phyloP scores from a whole-genome alignment of 2,113 vertebrate species.

The Hippocampus barbouri region DNA sequence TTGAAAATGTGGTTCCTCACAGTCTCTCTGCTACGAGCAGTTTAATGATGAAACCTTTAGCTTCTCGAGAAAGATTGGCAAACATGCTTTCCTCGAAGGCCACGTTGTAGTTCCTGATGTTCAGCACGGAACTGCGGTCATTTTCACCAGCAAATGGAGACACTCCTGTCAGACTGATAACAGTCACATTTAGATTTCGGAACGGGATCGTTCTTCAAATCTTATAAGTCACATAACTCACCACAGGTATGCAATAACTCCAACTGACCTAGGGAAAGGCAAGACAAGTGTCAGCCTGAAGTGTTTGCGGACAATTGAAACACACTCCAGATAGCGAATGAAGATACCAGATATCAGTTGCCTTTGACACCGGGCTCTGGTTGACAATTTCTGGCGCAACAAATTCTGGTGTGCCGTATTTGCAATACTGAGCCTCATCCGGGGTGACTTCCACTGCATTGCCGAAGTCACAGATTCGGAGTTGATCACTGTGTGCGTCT shows the following conservation, averaged over 20 bases:
- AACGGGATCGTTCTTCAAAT: neutral
- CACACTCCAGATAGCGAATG: neutral
- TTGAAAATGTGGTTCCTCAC: conserved; percentile 74
- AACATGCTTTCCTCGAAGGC: conserved; percentile 94
- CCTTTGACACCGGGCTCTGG: conserved; percentile 87
- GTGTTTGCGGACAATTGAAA: neutral
- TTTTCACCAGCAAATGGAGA: conserved; percentile 95
- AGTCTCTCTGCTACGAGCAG: conserved; percentile 88
- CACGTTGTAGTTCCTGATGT: conserved; percentile 93
- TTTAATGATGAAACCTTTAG: conserved; percentile 95
- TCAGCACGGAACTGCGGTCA: conserved; percentile 86
- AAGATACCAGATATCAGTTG: conserved; percentile 86
- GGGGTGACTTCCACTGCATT: conserved; percentile 81
- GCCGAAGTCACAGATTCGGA: conserved; percentile 92
- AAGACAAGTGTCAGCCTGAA: neutral
- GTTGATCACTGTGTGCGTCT: conserved; percentile 80
- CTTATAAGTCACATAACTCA: conserved; percentile 59
- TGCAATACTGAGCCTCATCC: conserved; percentile 87
- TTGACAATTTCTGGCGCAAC: conserved; percentile 93
- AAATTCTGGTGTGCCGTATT: conserved; percentile 93
- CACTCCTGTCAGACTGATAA: conserved; percentile 85
- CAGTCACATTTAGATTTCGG: conserved; percentile 1
- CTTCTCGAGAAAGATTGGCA: conserved; percentile 85
- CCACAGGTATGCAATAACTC: conserved; percentile 91
- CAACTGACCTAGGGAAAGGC: conserved; percentile 78